Evolutionary conservation across 1,140 invertebrate genomes (phyloP).

Genomic region (Caenorhabditis tropicalis): DNA sequence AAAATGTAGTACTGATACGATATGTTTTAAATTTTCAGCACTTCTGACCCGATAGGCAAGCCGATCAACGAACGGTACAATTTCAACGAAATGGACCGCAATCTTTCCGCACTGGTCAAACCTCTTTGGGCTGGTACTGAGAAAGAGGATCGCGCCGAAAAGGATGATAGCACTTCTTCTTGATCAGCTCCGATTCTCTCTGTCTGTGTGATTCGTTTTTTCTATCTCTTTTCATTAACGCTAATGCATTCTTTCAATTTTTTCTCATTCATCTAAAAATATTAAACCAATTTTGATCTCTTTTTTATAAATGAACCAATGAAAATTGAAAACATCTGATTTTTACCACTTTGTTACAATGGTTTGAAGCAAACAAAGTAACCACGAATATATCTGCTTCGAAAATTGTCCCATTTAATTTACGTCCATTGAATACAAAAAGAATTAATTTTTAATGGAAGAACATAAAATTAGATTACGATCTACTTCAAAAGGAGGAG

Average conservation of each 20-base stretch:
- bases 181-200: not conserved
- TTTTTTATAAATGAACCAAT: too few species aligned
- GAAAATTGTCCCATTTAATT: too few species aligned
- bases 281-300: not conserved
- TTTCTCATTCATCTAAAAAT: not conserved
- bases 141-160: constrained; percentile 23
- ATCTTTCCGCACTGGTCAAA: constrained; percentile 36
- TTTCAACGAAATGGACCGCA: constrained; percentile 31
- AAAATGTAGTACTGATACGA: too few species aligned
- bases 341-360: too few species aligned
- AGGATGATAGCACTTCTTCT: constrained; percentile 19
- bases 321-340: too few species aligned
- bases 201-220: constrained; percentile 12
- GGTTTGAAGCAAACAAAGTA: too few species aligned
- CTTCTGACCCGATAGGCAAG: constrained; percentile 40
- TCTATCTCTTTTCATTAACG: not conserved
- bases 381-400: too few species aligned
- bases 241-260: not conserved
- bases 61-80: constrained; percentile 41
- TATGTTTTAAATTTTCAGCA: constrained; percentile 25
- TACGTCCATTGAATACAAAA: too few species aligned
- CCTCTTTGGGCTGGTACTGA: constrained; percentile 46
- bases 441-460: not conserved
- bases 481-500: not conserved
- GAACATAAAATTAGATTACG: not conserved